Evolutionary conservation across 2,888 invertebrate species (phyloP).

Genomic region (Molorchus minor): DNA sequence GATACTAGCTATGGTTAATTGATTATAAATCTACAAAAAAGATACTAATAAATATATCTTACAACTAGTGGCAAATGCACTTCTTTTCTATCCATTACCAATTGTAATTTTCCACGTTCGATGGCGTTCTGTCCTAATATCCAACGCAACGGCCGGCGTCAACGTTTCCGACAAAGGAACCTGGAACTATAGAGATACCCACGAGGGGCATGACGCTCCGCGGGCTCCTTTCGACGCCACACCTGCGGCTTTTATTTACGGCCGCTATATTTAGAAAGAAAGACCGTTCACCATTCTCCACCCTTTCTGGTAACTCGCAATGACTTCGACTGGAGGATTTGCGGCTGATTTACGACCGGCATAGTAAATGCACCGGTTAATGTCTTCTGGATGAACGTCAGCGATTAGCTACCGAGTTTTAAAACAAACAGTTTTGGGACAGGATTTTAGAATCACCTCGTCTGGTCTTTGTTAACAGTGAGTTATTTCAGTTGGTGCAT

Average conservation of each 20-base stretch:
- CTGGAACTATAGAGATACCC: constrained; percentile 16
- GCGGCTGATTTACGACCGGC: constrained; percentile 46
- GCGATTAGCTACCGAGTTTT: constrained; percentile 10
- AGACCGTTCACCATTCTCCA: constrained; percentile 44
- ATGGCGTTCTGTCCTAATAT: no score
- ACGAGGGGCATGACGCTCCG: constrained; percentile 8
- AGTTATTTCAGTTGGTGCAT: no score
- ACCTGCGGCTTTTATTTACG: constrained; percentile 53
- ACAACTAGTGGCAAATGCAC: no score
- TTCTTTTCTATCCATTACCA: no score
- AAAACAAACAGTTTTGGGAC: constrained; percentile 19
- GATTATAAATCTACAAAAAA: no score
- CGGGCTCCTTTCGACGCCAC: constrained; percentile 49
- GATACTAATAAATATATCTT: no score
- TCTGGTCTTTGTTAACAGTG: no score
- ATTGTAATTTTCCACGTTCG: no score
- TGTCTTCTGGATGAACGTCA: constrained; percentile 38
- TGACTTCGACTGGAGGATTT: constrained; percentile 43
- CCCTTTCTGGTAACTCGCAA: constrained; percentile 40
- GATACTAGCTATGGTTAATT: no score
- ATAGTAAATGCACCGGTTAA: constrained; percentile 45
- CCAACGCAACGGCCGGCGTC: constrained; percentile 1
- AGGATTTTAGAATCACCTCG: constrained; percentile 1
- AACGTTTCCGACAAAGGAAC: constrained; percentile 25
- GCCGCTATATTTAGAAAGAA: constrained; percentile 48